phyloP scores from a whole-genome alignment of 2,888 invertebrate genomes.

The Agonopterix heracliana region DNA sequence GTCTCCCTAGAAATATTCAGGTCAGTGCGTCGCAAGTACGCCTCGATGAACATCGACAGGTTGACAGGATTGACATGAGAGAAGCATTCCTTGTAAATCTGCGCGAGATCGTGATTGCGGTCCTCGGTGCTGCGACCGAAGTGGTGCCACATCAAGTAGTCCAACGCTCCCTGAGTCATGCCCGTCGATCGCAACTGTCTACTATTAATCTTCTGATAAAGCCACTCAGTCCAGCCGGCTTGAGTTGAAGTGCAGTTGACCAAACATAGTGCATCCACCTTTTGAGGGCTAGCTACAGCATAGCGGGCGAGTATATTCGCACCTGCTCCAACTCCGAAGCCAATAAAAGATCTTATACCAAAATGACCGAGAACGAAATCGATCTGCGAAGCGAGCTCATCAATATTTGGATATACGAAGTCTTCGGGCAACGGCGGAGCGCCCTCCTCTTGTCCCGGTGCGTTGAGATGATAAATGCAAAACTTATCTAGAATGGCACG shows the following conservation, averaged over 20 bases:
- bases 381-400: slow-evolving; percentile 94
- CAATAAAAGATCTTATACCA: slow-evolving; percentile 93
- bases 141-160: slow-evolving; percentile 99
- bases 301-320: slow-evolving; percentile 97
- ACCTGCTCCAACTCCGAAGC: slow-evolving; percentile 98
- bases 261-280: slow-evolving; percentile 92
- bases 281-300: slow-evolving; percentile 89
- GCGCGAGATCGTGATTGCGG: slow-evolving; percentile 94
- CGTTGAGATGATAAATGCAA: slow-evolving; percentile 98
- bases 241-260: slow-evolving; percentile 95
- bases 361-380: slow-evolving; percentile 93
- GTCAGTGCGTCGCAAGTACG: slow-evolving; percentile 94
- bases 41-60: slow-evolving; percentile 95
- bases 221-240: slow-evolving; percentile 99
- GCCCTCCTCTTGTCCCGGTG: slow-evolving; percentile 98
- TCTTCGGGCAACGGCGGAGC: slow-evolving; percentile 90
- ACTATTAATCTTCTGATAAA: slow-evolving; percentile 97
- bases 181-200: slow-evolving; percentile 91
- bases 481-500: slow-evolving; percentile 92
- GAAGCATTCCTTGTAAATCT: slow-evolving; percentile 95
- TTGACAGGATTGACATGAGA: slow-evolving; percentile 96
- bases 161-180: slow-evolving; percentile 94
- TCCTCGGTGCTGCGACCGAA: slow-evolving; percentile 94
- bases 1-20: slow-evolving; percentile 83
- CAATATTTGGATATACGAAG: slow-evolving; percentile 97